Percentiles rank a stretch among this genome's conserved stretches.
Conservation (phyloP, 2,797 vertebrate species). For the Hippocampus kuda region DNA sequence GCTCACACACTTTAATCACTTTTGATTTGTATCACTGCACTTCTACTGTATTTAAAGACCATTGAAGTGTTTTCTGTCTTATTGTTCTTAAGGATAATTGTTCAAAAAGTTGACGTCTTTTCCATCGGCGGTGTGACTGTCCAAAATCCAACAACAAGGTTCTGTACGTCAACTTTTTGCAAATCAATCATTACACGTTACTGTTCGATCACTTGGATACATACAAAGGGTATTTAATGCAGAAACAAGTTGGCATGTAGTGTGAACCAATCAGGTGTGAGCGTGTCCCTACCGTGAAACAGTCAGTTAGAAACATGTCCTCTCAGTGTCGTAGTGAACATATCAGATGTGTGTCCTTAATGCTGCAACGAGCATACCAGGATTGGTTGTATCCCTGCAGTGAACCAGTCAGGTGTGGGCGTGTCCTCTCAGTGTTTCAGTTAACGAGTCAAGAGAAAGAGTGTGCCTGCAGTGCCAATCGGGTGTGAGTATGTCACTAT, state of each 20-base stretch:
- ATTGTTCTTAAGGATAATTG: not conserved
- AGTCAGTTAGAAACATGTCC: not conserved
- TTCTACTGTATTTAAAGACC: not conserved
- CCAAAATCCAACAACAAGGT: too few species aligned
- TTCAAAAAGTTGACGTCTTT: not conserved
- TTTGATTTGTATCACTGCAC: not conserved
- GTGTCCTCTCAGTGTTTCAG: not conserved
- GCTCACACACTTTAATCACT: not conserved
- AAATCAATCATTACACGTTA: not conserved
- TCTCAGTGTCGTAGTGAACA: not conserved
- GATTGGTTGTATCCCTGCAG: not conserved
- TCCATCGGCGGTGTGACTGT: not conserved
- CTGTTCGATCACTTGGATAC: not conserved
- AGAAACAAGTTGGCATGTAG: not conserved
- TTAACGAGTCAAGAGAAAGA: not conserved
- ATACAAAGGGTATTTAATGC: not conserved
- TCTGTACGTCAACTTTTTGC: not conserved
- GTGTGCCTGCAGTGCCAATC: not conserved
- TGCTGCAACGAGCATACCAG: not conserved
- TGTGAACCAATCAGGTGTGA: not conserved
- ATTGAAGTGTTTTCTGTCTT: not conserved
- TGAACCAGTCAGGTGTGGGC: constrained; percentile 8
- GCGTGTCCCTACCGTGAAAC: not conserved
- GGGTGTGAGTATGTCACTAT: not conserved
- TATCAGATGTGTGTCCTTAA: too few species aligned